Evolutionary conservation across 1,140 invertebrate genomes (phyloP).

Genomic region (Diorhabda elongata): DNA sequence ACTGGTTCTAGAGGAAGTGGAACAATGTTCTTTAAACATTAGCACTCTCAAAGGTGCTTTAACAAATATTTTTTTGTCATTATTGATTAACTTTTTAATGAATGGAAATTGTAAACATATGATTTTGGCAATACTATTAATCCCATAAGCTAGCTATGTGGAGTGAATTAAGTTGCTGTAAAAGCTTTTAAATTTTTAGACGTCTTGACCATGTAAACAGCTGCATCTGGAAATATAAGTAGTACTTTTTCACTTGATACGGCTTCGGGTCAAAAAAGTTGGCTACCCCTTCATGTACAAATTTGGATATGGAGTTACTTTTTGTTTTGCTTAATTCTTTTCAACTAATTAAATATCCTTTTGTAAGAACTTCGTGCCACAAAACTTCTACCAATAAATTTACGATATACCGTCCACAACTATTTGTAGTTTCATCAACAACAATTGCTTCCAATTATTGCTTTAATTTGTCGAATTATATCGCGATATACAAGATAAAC

Average conservation of each 20-base stretch:
- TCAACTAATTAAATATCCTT: slow-evolving; percentile 15
- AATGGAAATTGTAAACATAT: slow-evolving; percentile 23
- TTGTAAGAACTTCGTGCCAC: neutral
- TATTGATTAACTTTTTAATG: slow-evolving; percentile 23
- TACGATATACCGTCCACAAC: slow-evolving; percentile 9
- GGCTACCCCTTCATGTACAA: slow-evolving; percentile 10
- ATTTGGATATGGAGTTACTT: slow-evolving; percentile 8
- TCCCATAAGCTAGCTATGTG: slow-evolving; percentile 25
- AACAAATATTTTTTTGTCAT: neutral
- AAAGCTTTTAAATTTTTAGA: slow-evolving; percentile 26
- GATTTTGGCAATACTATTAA: slow-evolving; percentile 23
- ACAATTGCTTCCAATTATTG: slow-evolving; percentile 4
- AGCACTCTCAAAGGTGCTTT: no score
- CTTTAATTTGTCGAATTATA: neutral
- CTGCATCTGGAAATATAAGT: slow-evolving; percentile 21
- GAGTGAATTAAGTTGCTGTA: slow-evolving; percentile 24
- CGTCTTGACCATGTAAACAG: slow-evolving; percentile 24
- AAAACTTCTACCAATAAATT: slow-evolving; percentile 15
- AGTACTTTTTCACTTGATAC: slow-evolving; percentile 22
- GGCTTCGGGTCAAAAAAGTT: slow-evolving; percentile 10
- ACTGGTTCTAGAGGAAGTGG: no score
- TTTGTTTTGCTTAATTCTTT: slow-evolving; percentile 17
- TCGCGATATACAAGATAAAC: neutral
- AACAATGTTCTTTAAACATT: no score
- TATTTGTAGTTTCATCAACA: slow-evolving; percentile 15